A percentile compares a stretch with the other conserved stretches of the same genome.
These are phyloP conservation scores for Narcine bancroftii DNA, from an alignment of 2,113 vertebrate genomes.

Conservation along the genomic window DNA sequence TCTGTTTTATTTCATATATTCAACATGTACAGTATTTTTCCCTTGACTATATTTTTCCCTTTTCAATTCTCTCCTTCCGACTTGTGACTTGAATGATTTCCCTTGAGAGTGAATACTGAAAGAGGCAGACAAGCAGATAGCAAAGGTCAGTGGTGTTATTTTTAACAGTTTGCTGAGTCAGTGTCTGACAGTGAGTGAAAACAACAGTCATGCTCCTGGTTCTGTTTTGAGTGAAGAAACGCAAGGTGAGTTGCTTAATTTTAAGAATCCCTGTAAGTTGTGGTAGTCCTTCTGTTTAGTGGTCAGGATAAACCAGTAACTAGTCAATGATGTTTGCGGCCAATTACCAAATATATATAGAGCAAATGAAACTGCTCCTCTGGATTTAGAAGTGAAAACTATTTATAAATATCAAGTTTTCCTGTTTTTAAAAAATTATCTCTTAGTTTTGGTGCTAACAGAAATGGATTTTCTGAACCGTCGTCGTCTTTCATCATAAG, in stretches of 20 bases:
- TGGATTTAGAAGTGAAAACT: not conserved
- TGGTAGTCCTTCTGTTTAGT: not conserved
- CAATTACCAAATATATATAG: not conserved
- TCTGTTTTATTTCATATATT: too few species aligned
- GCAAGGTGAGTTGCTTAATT: not conserved
- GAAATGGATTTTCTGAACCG: not conserved
- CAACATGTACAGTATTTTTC: too few species aligned
- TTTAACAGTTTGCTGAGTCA: conserved; percentile 1
- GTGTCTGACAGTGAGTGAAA: not conserved
- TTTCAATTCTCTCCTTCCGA: not conserved
- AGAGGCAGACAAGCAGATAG: not conserved
- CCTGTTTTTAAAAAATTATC: not conserved
- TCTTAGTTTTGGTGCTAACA: not conserved
- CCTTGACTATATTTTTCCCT: not conserved
- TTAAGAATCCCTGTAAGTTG: not conserved
- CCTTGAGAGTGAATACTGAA: not conserved
- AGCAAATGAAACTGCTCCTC: not conserved
- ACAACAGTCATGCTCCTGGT: not conserved
- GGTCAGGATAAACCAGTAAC: too few species aligned
- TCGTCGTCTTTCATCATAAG: too few species aligned
- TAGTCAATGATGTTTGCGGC: not conserved
- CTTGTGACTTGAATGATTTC: not conserved
- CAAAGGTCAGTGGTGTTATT: not conserved
- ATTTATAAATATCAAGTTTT: not conserved
- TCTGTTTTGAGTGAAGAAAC: not conserved